These are phyloP conservation scores for Camelus dromedarius DNA, from an alignment of 2,113 vertebrate genomes.

Conservation along the genomic window DNA sequence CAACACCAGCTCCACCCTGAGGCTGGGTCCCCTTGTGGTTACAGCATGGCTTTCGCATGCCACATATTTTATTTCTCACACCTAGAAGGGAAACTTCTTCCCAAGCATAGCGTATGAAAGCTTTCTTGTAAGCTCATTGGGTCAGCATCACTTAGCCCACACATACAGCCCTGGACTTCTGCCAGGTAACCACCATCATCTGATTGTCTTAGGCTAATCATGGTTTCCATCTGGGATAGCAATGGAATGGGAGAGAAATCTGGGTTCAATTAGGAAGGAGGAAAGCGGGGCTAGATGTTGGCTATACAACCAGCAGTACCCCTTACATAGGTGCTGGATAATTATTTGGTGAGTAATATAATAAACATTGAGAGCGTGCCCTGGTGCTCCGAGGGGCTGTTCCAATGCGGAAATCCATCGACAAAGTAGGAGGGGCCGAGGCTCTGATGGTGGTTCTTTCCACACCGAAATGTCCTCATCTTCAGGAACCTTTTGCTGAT, in stretches of 20 bases:
- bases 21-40: background rate
- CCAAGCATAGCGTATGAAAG: background rate
- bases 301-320: background rate
- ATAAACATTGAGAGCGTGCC: background rate
- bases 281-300: background rate
- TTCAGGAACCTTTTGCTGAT: background rate
- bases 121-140: background rate
- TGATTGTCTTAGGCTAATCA: background rate
- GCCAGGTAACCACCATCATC: background rate
- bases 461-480: background rate
- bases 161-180: background rate
- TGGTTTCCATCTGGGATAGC: background rate
- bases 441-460: background rate
- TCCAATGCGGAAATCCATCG: background rate
- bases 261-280: background rate
- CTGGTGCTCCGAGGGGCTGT: background rate
- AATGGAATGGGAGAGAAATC: background rate
- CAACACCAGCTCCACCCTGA: background rate
- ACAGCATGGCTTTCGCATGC: background rate
- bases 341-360: background rate
- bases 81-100: background rate
- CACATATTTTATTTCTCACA: background rate
- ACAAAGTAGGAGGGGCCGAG: background rate
- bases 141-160: background rate
- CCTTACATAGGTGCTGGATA: background rate